Conservation (phyloP, 2,113 vertebrate species). For the Phaethon lepturus region DNA sequence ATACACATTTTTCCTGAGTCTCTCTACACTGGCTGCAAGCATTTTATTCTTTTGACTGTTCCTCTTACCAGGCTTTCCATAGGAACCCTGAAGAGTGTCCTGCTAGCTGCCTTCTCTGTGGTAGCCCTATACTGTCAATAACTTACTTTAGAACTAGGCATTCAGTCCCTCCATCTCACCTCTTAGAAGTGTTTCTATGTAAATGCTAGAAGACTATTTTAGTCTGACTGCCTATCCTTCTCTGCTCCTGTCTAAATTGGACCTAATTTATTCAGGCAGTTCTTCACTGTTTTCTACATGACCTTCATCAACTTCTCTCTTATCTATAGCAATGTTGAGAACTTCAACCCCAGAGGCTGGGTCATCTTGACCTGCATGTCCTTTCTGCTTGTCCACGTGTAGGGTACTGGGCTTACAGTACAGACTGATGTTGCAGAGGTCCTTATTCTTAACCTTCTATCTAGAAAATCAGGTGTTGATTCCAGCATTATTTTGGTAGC, state of each 20-base stretch:
- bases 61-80: background rate
- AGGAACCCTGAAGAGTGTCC: background rate
- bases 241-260: background rate
- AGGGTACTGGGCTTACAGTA: background rate
- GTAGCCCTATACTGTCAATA: background rate
- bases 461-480: background rate
- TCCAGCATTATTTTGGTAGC: background rate
- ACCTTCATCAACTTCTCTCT: background rate
- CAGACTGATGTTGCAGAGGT: background rate
- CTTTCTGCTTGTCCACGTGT: background rate
- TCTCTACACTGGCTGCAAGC: background rate
- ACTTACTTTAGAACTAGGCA: background rate
- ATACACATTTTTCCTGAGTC: background rate
- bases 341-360: background rate
- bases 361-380: background rate
- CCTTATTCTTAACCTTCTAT: background rate
- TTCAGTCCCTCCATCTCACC: background rate
- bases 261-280: background rate
- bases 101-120: background rate
- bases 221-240: background rate
- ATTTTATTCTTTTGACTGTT: background rate
- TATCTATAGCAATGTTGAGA: fast-evolving
- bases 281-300: background rate
- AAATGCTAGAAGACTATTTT: too few relatives aligned
- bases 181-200: too few relatives aligned